A percentile compares a stretch with the other conserved stretches of the same genome.
phyloP scores from a whole-genome alignment of 2,113 vertebrate genomes.

The Xenopus borealis region DNA sequence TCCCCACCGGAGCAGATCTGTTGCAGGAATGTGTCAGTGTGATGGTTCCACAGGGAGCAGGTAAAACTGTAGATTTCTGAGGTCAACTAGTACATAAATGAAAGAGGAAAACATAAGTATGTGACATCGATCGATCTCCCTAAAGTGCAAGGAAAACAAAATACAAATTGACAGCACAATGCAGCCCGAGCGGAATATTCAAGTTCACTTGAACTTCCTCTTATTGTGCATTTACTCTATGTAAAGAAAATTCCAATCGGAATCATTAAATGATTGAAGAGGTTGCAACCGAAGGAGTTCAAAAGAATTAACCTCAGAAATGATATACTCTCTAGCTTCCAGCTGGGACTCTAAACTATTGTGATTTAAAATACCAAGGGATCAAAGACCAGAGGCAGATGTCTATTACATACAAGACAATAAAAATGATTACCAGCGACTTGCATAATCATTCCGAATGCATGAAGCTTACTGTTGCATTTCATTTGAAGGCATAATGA shows the following conservation, averaged over 20 bases:
- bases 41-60: slow-evolving; percentile 94
- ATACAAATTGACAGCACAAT: slow-evolving; percentile 2
- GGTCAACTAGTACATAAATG: slow-evolving; percentile 76
- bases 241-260: not conserved
- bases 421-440: not conserved
- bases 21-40: slow-evolving; percentile 90
- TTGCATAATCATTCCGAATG: not conserved
- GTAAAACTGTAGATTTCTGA: slow-evolving; percentile 93
- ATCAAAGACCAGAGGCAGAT: not conserved
- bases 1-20: slow-evolving; percentile 78
- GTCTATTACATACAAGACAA: not conserved
- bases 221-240: slow-evolving; percentile 18
- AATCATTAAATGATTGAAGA: slow-evolving; percentile 10
- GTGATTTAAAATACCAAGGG: not conserved
- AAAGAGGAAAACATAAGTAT: slow-evolving; percentile 35
- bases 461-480: too few relatives aligned
- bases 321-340: slow-evolving; percentile 11
- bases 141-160: not conserved
- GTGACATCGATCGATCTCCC: not conserved
- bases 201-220: not conserved
- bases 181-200: not conserved
- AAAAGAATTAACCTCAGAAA: slow-evolving; percentile 22
- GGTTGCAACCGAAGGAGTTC: slow-evolving; percentile 11
- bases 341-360: slow-evolving; percentile 5
- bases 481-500: too few relatives aligned